These are phyloP conservation scores for Bryconaethiops microstoma DNA, from an alignment of 2,797 vertebrate species.

Conservation along the genomic window DNA sequence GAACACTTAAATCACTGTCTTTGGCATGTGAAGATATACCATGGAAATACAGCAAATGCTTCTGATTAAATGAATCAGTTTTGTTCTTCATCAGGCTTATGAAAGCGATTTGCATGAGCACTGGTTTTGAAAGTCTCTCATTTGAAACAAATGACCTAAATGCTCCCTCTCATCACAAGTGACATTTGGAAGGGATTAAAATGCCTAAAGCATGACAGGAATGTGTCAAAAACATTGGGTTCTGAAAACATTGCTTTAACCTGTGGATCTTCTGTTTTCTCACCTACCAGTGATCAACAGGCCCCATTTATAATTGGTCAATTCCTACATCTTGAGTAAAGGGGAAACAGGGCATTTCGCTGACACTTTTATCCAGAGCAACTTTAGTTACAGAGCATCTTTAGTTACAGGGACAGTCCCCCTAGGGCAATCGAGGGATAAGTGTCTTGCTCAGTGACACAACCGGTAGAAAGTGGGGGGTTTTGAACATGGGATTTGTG, in stretches of 20 bases:
- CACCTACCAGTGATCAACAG: background rate
- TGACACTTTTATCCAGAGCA: no score
- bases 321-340: no score
- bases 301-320: no score
- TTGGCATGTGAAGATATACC: background rate
- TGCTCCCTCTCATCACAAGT: background rate
- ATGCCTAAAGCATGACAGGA: slow-evolving; percentile 33
- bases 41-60: slow-evolving; percentile 8
- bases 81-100: slow-evolving; percentile 15
- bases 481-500: no score
- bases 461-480: no score
- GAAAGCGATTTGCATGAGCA: slow-evolving; percentile 13
- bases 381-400: no score
- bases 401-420: no score
- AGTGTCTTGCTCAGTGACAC: no score
- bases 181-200: slow-evolving; percentile 40
- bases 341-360: no score
- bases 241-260: background rate
- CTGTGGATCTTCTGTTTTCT: background rate
- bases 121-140: slow-evolving; percentile 14
- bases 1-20: slow-evolving; percentile 44
- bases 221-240: slow-evolving; percentile 20
- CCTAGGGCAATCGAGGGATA: no score
- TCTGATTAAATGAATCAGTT: slow-evolving; percentile 30
- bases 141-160: background rate